phyloP scores from a whole-genome alignment of 2,888 invertebrate genomes.

The Chrysolina haemoptera region DNA sequence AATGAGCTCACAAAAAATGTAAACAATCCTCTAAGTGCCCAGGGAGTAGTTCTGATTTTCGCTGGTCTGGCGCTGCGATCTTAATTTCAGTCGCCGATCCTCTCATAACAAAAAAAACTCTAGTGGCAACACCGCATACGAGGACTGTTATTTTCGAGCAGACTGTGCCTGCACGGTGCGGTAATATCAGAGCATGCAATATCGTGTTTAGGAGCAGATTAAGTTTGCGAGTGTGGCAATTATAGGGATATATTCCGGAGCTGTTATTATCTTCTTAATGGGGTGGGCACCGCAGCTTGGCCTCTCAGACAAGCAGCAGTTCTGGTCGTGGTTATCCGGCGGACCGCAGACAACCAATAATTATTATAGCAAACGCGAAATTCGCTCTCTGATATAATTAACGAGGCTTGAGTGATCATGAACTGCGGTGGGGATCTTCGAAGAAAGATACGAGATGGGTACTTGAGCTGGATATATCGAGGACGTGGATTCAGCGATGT shows the following conservation, averaged over 20 bases:
- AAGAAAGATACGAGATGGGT: background rate
- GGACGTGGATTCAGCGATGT: background rate
- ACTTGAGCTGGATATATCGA: background rate
- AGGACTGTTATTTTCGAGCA: slow-evolving; percentile 38
- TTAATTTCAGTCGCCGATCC: too few relatives aligned
- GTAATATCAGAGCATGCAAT: slow-evolving; percentile 51
- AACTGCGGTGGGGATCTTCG: slow-evolving; percentile 19
- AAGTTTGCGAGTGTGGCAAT: slow-evolving; percentile 62
- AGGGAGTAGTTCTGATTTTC: too few relatives aligned
- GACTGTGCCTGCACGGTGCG: slow-evolving; percentile 39
- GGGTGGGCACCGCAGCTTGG: slow-evolving; percentile 61
- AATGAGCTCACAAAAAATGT: too few relatives aligned
- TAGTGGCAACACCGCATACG: background rate
- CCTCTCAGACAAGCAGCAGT: slow-evolving; percentile 60
- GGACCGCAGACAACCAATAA: slow-evolving; percentile 63
- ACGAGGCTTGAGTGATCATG: slow-evolving; percentile 18
- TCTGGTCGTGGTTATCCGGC: slow-evolving; percentile 63
- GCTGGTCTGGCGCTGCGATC: too few relatives aligned
- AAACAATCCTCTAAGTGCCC: too few relatives aligned
- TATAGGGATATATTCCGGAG: slow-evolving; percentile 63
- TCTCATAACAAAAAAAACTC: background rate
- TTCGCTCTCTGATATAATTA: slow-evolving; percentile 29
- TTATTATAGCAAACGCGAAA: slow-evolving; percentile 58
- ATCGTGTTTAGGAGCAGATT: slow-evolving; percentile 56
- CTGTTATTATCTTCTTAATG: slow-evolving; percentile 63